Base-by-base conservation (phyloP, 1,140 invertebrate genomes). In the Eulimnadia texana region DNA sequence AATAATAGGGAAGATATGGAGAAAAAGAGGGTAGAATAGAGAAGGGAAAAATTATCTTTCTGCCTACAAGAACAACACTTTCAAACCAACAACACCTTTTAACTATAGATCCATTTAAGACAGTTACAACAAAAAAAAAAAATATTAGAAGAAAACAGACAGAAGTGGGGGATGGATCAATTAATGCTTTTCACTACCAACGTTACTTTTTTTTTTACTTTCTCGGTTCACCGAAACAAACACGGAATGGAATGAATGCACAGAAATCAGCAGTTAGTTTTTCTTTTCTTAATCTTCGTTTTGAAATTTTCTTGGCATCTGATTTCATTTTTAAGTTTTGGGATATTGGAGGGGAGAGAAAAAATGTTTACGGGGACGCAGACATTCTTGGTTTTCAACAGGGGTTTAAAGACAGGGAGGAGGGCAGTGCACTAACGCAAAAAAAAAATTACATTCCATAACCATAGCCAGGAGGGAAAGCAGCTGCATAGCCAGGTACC, bases 391-490 rank as follows among this genome's bases (percentile, higher is more conserved):
- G 13, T 58, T 58, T 13, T 47, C 23, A 33, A 19, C 55, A 20
- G 24, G 1, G 13, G 13, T 58, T 28, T 58, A 13, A 24, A 13
- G 33, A 42, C 6, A 16, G 33, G 33, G 33, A 42, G 33, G 33
- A 42, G 33, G 33, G 33, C n/a, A 27, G 23, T 29, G 16, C 23
- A 42, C 33, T 42, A 42, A 42, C 33, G 33, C 50, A 58, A n/a
- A n/a, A n/a, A n/a, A n/a, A n/a, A n/a, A n/a, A 25, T 22, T 73
- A 80, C 83, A 82, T 85, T 68, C 79, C 79, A 69, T 86, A 86
- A 54, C 83, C 82, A 70, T 84, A 79, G 2, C 74, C 71, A 58
- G 76, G 71, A n/a, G 42, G 75, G 71, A 66, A 79, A 80, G n/a
- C 78, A n/a, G n/a, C n/a, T n/a, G n/a, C 74, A 63, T 73, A 73